Evolutionary conservation across 2,888 invertebrate genomes (phyloP).

Genomic region (Cylloceria caligata): DNA sequence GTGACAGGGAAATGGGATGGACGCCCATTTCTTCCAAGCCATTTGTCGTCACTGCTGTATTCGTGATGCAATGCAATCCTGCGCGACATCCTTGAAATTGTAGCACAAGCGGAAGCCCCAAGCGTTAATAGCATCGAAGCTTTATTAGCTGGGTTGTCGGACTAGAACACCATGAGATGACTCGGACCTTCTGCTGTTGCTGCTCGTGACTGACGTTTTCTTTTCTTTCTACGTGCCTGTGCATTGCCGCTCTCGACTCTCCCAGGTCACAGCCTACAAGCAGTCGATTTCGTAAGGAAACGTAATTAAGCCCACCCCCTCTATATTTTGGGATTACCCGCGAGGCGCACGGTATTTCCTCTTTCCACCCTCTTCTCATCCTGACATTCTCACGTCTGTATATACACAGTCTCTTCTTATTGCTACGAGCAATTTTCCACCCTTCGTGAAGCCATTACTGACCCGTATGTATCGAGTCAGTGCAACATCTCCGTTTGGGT

Average conservation of each 20-base stretch:
- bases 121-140: constrained; percentile 70
- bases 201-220: constrained; percentile 48
- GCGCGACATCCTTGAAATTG: constrained; percentile 58
- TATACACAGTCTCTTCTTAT: constrained; percentile 65
- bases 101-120: constrained; percentile 58
- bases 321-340: constrained; percentile 70
- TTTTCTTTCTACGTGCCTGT: constrained; percentile 33
- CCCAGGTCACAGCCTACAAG: constrained; percentile 28
- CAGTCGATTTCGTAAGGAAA: constrained; percentile 73
- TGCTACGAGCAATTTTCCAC: constrained; percentile 70
- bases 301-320: constrained; percentile 72
- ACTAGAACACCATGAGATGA: constrained; percentile 60
- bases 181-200: constrained; percentile 71
- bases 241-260: constrained; percentile 15
- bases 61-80: constrained; percentile 44
- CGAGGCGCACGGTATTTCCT: constrained; percentile 65
- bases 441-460: constrained; percentile 69
- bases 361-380: constrained; percentile 20
- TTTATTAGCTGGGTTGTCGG: constrained; percentile 68
- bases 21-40: constrained; percentile 72
- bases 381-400: constrained; percentile 18
- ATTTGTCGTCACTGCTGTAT: constrained; percentile 66
- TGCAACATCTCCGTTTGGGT: constrained; percentile 52
- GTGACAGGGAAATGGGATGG: constrained; percentile 68
- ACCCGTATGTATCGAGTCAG: constrained; percentile 64